Conservation (phyloP, 30 jellyfish, hydroid and myxozoan genomes). For the Aurelia aurita complex sp. Pacific region DNA sequence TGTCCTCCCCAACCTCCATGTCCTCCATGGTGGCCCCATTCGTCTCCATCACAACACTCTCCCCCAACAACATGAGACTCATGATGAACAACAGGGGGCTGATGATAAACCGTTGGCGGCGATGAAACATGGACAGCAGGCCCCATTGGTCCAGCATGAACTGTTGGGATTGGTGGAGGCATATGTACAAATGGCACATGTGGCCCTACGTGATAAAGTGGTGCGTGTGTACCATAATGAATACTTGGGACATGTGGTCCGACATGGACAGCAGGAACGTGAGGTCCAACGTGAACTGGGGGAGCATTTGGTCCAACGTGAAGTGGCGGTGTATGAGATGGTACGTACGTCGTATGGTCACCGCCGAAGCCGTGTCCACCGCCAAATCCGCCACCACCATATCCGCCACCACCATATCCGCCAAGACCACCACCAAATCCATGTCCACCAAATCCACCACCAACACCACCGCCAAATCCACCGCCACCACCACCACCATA, state of each 20-base stretch:
- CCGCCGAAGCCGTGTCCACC: constrained; percentile 73
- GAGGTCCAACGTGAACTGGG: constrained; percentile 98
- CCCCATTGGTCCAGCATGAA: constrained; percentile 98
- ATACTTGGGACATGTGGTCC: constrained; percentile 98
- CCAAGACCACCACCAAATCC: constrained; percentile 57
- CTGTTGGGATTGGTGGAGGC: constrained; percentile 97
- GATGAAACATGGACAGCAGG: constrained; percentile 98
- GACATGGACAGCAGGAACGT: constrained; percentile 96
- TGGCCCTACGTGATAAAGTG: constrained; percentile 95
- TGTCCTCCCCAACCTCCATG: constrained; percentile 68
- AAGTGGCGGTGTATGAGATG: constrained; percentile 96
- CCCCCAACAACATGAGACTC: constrained; percentile 95
- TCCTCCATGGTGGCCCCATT: constrained; percentile 82
- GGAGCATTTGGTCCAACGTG: constrained; percentile 99
- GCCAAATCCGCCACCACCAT: constrained; percentile 50
- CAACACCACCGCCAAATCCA: constrained; percentile 55
- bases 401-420: constrained; percentile 51
- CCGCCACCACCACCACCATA: constrained; percentile 52
- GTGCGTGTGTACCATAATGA: constrained; percentile 97
- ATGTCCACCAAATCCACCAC: constrained; percentile 62
- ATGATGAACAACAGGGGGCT: constrained; percentile 92
- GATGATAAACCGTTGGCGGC: constrained; percentile 96
- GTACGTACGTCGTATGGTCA: constrained; percentile 97
- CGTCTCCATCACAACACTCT: constrained; percentile 78
- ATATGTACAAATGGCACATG: constrained; percentile 95